Base-by-base conservation (phyloP, 2,113 vertebrate species). In the Megaptera novaeangliae region DNA sequence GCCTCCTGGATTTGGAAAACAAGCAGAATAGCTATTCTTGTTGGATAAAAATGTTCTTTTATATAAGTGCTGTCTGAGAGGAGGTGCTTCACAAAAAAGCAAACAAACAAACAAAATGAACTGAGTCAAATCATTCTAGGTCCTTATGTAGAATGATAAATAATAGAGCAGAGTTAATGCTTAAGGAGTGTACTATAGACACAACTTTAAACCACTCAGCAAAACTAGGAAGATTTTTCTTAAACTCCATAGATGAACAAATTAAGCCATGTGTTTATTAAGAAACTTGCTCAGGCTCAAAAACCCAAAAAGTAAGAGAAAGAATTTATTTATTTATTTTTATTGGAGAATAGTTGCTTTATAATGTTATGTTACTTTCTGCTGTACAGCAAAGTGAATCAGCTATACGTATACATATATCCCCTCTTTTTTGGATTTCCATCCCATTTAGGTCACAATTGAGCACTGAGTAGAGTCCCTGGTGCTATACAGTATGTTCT, bases 1-100 rank as follows among this genome's bases (percentile, higher is more conserved):
- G 91, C 55, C 89, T 97, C 66, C 87, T 98, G 34, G 57, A 81
- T 83, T 94, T 97, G 71, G 91, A 97, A 98, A 72, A 23, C 94
- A 91, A 88, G 78, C 83, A 96, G 94, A 97, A 93, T n/a, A 82
- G 6, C n/a, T 89, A 29, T 81, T 93, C 66, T n/a, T 94, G 2
- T 29, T 61, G 20, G 31, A 94, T 34, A 94, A 92, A 92, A 94
- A 78, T 88, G 36, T 86, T 84, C 44, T 89, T 77, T 88, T 69
- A 75, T 52, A 36, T 1, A 59, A 71, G 9, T 80, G 8, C 46
- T 81, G 9, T 75, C 3, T 88, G 29, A 90, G 57, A 95, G 23
- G 4, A 83, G 6, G 17, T 12, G 64, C n/a, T 69, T 74, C 34
- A 64, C 15, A 39, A 63, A 85, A 8, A 78, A 90, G 57, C 15